Conservation (phyloP, 2,113 vertebrate species). For the Triplophysa rosa region DNA sequence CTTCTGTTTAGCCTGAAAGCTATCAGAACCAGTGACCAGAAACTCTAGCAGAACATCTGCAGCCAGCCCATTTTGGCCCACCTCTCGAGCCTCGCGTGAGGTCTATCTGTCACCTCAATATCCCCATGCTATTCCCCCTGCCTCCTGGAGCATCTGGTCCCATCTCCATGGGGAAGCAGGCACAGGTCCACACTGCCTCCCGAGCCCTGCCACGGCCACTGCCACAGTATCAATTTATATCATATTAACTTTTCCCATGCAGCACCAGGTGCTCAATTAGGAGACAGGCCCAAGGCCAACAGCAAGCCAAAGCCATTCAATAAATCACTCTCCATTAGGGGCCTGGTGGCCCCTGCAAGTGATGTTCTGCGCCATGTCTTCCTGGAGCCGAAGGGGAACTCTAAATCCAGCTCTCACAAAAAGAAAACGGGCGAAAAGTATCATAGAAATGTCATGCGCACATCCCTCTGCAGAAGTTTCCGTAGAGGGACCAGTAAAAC, state of each 20-base stretch:
- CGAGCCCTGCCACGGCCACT: slow-evolving; percentile 35
- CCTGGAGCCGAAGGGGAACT: slow-evolving; percentile 2
- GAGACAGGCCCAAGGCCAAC: slow-evolving; percentile 57
- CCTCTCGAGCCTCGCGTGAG: slow-evolving; percentile 35
- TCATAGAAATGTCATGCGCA: too few relatives aligned
- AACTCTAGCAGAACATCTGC: slow-evolving; percentile 39
- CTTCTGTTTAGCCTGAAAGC: neutral
- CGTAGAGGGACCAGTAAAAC: neutral
- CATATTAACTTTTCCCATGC: slow-evolving; percentile 63
- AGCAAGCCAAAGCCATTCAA: slow-evolving; percentile 55
- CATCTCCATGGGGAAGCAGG: slow-evolving; percentile 44
- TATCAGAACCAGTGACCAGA: slow-evolving; percentile 33
- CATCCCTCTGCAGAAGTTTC: neutral
- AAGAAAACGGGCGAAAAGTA: neutral
- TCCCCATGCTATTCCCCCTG: slow-evolving; percentile 31
- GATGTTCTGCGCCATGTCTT: slow-evolving; percentile 27
- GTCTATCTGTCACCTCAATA: slow-evolving; percentile 49
- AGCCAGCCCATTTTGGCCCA: slow-evolving; percentile 32
- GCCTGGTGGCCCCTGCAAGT: slow-evolving; percentile 40
- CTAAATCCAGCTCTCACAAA: neutral
- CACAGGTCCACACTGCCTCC: slow-evolving; percentile 39
- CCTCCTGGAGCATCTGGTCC: slow-evolving; percentile 59
- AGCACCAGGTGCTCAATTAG: slow-evolving; percentile 66
- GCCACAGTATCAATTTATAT: slow-evolving; percentile 64
- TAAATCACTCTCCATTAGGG: slow-evolving; percentile 66